These are phyloP conservation scores for Argyresthia goedartella DNA, from an alignment of 2,888 invertebrate genomes.

Conservation along the genomic window DNA sequence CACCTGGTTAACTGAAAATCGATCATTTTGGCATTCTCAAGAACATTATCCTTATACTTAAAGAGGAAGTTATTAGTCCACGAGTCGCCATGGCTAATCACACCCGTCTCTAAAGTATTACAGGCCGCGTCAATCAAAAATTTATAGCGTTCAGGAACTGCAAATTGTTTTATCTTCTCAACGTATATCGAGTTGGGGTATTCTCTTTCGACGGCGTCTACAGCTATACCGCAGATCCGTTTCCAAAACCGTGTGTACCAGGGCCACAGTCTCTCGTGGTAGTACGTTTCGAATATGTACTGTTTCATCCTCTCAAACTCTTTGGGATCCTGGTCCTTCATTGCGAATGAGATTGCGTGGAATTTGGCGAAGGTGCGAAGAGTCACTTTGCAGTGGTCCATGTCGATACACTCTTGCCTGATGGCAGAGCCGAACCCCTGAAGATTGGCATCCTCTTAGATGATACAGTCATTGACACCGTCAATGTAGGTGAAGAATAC, in stretches of 20 bases:
- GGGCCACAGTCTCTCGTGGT: slow-evolving; percentile 53
- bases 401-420: slow-evolving; percentile 61
- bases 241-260: slow-evolving; percentile 73
- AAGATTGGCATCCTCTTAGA: slow-evolving; percentile 65
- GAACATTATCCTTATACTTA: slow-evolving; percentile 27
- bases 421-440: slow-evolving; percentile 44
- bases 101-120: slow-evolving; percentile 46
- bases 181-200: slow-evolving; percentile 72
- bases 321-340: slow-evolving; percentile 65
- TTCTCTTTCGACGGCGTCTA: slow-evolving; percentile 75
- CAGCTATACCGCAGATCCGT: slow-evolving; percentile 60
- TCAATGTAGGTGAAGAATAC: slow-evolving; percentile 57
- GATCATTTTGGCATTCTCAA: slow-evolving; percentile 68
- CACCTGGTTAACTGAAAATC: slow-evolving; percentile 78
- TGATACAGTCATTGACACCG: slow-evolving; percentile 67
- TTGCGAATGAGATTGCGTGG: slow-evolving; percentile 72
- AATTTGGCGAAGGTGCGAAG: slow-evolving; percentile 68
- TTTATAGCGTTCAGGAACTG: slow-evolving; percentile 47
- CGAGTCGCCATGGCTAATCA: slow-evolving; percentile 79
- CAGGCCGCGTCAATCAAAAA: slow-evolving; percentile 43
- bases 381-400: slow-evolving; percentile 57
- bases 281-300: slow-evolving; percentile 69
- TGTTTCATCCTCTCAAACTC: slow-evolving; percentile 50
- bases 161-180: slow-evolving; percentile 64
- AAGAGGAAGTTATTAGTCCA: slow-evolving; percentile 83